phyloP scores from a whole-genome alignment of 1,140 invertebrate genomes.

The Druon quercuslanigerum region DNA sequence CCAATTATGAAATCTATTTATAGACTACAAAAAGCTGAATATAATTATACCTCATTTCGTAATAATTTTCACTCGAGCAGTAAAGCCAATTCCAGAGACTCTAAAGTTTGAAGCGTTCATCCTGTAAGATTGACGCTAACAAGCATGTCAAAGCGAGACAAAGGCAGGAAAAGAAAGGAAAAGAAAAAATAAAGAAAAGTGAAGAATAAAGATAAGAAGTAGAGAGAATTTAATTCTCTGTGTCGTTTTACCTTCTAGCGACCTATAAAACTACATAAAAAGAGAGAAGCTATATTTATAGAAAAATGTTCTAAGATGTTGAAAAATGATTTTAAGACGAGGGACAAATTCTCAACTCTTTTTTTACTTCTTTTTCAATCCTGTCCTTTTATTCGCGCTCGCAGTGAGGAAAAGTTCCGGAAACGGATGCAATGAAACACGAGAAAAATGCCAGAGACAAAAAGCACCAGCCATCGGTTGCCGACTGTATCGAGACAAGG shows the following conservation, averaged over 20 bases:
- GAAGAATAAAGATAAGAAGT: background rate
- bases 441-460: constrained; percentile 15
- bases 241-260: background rate
- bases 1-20: background rate
- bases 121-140: constrained; percentile 45
- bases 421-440: constrained; percentile 27
- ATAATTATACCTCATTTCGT: background rate
- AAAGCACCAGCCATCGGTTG: background rate
- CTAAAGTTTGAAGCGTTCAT: constrained; percentile 41
- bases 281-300: background rate
- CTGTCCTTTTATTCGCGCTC: background rate
- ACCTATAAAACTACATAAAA: constrained; percentile 9
- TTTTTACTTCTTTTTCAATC: background rate
- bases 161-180: background rate
- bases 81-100: background rate
- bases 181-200: constrained; percentile 8
- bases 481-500: constrained; percentile 12
- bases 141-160: constrained; percentile 35
- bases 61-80: background rate
- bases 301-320: background rate
- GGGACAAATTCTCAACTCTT: background rate
- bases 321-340: background rate
- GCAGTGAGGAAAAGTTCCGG: constrained; percentile 7
- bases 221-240: background rate
- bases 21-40: background rate